These are phyloP conservation scores for Neopipo cinnamomea DNA, from an alignment of 2,113 vertebrate species.

Conservation along the genomic window DNA sequence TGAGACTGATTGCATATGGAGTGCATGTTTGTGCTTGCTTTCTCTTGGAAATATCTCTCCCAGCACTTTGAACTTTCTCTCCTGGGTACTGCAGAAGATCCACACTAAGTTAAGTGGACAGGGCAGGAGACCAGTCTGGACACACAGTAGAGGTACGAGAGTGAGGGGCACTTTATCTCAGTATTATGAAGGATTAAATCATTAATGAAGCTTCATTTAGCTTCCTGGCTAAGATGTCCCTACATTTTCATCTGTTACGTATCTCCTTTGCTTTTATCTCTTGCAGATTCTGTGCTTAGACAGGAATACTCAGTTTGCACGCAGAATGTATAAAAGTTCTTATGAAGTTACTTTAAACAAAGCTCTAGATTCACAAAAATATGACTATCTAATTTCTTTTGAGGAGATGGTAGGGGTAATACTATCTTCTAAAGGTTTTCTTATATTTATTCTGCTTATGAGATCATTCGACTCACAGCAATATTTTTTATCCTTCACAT, in stretches of 20 bases:
- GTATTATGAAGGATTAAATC: background rate
- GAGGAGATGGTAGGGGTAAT: background rate
- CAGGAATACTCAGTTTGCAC: background rate
- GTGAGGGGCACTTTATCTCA: background rate
- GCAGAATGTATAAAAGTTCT: background rate
- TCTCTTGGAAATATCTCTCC: background rate
- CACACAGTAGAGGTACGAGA: background rate
- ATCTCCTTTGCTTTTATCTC: background rate
- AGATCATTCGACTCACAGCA: background rate
- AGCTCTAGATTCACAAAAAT: background rate
- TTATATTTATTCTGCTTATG: background rate
- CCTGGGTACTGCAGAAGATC: background rate
- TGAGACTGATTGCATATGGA: background rate
- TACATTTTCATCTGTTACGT: background rate
- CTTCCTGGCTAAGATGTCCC: background rate
- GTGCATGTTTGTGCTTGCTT: background rate
- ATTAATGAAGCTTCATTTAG: background rate
- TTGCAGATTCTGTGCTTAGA: background rate
- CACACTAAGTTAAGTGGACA: accelerated
- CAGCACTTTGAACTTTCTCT: background rate
- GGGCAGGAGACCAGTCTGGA: background rate
- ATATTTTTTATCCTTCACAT: background rate
- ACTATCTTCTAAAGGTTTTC: background rate
- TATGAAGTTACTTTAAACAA: background rate
- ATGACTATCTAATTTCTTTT: background rate